These are phyloP conservation scores for Entomobrya proxima DNA, from an alignment of 2,888 invertebrate species.

Conservation along the genomic window DNA sequence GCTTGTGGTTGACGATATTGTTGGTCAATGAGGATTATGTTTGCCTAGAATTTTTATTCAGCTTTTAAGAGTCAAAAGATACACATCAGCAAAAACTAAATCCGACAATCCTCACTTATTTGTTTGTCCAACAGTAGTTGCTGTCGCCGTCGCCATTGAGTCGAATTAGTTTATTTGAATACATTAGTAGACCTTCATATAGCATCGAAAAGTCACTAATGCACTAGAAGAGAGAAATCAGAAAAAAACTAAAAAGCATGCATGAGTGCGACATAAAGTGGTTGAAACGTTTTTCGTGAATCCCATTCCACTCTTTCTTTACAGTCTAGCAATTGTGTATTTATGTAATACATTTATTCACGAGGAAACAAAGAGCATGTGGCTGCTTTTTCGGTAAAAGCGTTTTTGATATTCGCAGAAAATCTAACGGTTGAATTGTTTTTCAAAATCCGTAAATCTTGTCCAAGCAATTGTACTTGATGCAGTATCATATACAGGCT, in stretches of 20 bases:
- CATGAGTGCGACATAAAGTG: slow-evolving; percentile 27
- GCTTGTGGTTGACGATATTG: too few species aligned
- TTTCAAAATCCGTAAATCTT: slow-evolving; percentile 37
- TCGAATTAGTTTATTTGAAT: slow-evolving; percentile 9
- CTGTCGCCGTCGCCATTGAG: neutral
- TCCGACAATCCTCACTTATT: neutral
- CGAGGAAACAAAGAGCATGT: neutral
- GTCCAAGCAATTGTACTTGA: neutral
- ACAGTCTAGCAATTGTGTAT: neutral
- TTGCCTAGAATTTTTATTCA: too few species aligned
- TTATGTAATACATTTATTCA: neutral
- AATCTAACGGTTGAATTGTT: slow-evolving; percentile 38
- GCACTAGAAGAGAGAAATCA: neutral
- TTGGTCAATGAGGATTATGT: too few species aligned
- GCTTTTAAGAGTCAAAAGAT: neutral
- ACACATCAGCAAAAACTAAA: neutral
- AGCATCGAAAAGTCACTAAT: neutral
- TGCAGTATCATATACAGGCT: neutral
- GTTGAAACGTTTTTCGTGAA: slow-evolving; percentile 26
- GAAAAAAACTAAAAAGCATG: slow-evolving; percentile 26
- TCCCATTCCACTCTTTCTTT: slow-evolving; percentile 12
- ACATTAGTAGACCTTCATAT: neutral
- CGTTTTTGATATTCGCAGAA: neutral
- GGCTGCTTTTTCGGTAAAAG: slow-evolving; percentile 23
- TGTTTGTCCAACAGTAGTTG: neutral